Percentiles rank a stretch among this genome's conserved stretches.
phyloP scores from a whole-genome alignment of 1,140 invertebrate species.

The Drosophila funebris region DNA sequence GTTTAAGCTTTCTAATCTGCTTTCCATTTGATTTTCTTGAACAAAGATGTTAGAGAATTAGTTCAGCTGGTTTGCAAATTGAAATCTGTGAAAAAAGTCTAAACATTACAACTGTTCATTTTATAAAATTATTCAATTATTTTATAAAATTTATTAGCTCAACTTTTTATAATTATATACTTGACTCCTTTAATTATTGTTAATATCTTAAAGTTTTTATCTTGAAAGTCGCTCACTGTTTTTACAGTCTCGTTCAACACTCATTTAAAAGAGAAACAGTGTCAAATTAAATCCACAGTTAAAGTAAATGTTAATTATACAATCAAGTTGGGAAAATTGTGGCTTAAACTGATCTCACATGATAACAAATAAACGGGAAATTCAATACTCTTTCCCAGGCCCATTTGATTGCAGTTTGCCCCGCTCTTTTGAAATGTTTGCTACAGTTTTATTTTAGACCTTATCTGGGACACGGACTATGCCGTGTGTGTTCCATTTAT shows the following conservation, averaged over 20 bases:
- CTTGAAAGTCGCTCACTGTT: too few relatives aligned
- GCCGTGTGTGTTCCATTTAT: not conserved
- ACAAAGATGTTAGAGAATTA: too few relatives aligned
- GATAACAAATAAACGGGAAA: not conserved
- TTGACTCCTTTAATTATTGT: too few relatives aligned
- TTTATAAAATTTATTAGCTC: too few relatives aligned
- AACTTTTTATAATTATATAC: too few relatives aligned
- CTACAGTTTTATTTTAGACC: conserved; percentile 16
- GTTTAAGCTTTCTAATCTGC: conserved; percentile 4
- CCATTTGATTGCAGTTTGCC: conserved; percentile 12
- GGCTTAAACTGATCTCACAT: not conserved
- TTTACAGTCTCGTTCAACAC: too few relatives aligned
- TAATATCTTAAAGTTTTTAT: too few relatives aligned
- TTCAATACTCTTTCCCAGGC: not conserved
- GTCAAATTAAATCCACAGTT: not conserved
- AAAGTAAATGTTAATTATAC: not conserved
- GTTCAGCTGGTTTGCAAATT: too few relatives aligned
- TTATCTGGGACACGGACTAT: conserved; percentile 23
- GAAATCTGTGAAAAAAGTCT: too few relatives aligned
- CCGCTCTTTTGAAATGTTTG: not conserved
- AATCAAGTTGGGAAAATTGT: not conserved
- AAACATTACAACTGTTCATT: too few relatives aligned
- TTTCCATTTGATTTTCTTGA: not conserved
- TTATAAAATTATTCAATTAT: too few relatives aligned
- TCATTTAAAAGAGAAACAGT: too few relatives aligned